phyloP scores from a whole-genome alignment of 2,797 vertebrate genomes.

The Galago senegalensis region DNA sequence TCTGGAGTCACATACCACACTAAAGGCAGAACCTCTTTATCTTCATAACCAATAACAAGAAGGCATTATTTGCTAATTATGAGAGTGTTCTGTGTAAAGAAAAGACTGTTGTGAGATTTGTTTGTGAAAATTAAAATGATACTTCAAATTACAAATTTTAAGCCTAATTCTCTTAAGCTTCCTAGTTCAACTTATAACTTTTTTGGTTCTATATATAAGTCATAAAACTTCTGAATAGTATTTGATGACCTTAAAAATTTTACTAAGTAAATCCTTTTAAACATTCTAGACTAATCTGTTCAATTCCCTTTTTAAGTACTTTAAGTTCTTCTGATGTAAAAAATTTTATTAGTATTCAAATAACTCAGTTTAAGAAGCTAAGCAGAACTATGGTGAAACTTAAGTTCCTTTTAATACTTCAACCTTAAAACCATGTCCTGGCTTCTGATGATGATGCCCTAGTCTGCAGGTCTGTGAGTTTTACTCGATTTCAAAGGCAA shows the following conservation, averaged over 20 bases:
- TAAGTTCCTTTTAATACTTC: slow-evolving; percentile 15
- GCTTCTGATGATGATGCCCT: not conserved
- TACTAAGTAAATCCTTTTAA: slow-evolving; percentile 30
- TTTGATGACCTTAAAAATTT: not conserved
- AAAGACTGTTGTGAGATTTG: slow-evolving; percentile 11
- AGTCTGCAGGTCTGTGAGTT: not conserved
- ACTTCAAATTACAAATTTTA: not conserved
- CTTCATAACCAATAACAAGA: not conserved
- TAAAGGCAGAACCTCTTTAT: not conserved
- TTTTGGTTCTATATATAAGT: not conserved
- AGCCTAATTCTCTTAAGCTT: not conserved
- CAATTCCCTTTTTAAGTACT: slow-evolving; percentile 33
- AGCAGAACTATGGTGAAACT: not conserved
- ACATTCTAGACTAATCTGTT: not conserved
- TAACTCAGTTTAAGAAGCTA: slow-evolving; percentile 26
- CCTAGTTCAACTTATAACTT: not conserved
- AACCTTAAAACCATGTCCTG: slow-evolving; percentile 13
- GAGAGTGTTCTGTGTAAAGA: not conserved
- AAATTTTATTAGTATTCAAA: slow-evolving; percentile 31
- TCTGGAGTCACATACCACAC: accelerated
- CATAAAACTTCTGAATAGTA: slow-evolving; percentile 33
- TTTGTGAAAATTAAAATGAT: slow-evolving; percentile 45
- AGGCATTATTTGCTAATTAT: not conserved
- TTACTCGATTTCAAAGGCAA: not conserved
- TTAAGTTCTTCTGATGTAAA: slow-evolving; percentile 10